Percentiles rank a stretch among this genome's conserved stretches.
phyloP scores from a whole-genome alignment of 2,797 vertebrate genomes.

The Phoebastria nigripes region DNA sequence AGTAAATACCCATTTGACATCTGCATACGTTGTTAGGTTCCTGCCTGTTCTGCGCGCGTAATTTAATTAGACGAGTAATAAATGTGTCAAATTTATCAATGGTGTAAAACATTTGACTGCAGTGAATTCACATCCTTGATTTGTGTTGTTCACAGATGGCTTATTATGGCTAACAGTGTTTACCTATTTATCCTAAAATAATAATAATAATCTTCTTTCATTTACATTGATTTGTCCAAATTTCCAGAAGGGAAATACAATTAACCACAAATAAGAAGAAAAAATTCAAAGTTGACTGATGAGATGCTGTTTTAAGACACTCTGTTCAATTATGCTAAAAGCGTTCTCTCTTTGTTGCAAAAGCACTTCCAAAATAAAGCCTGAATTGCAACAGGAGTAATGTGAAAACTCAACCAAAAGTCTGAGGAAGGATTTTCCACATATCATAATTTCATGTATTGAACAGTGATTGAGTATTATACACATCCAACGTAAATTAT shows the following conservation, averaged over 20 bases:
- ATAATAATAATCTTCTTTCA: neutral
- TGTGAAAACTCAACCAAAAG: slow-evolving; percentile 71
- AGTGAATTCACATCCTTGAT: neutral
- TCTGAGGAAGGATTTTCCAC: slow-evolving; percentile 19
- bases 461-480: neutral
- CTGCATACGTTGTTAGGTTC: neutral
- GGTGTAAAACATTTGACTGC: slow-evolving; percentile 9
- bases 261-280: slow-evolving; percentile 63
- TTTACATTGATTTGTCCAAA: slow-evolving; percentile 57
- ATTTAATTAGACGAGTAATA: slow-evolving; percentile 52
- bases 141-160: neutral
- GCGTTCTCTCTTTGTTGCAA: slow-evolving; percentile 58
- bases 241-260: slow-evolving; percentile 67
- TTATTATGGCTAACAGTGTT: neutral
- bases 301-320: slow-evolving; percentile 66
- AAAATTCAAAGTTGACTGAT: slow-evolving; percentile 65
- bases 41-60: slow-evolving; percentile 1
- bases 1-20: slow-evolving; percentile 5
- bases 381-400: slow-evolving; percentile 65
- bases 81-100: slow-evolving; percentile 33
- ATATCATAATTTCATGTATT: neutral
- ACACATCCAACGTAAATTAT: neutral
- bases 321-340: slow-evolving; percentile 79
- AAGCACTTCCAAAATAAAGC: slow-evolving; percentile 68
- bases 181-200: slow-evolving; percentile 9